phyloP scores from a whole-genome alignment of 1,140 invertebrate genomes.

The Drosophila mauritiana region DNA sequence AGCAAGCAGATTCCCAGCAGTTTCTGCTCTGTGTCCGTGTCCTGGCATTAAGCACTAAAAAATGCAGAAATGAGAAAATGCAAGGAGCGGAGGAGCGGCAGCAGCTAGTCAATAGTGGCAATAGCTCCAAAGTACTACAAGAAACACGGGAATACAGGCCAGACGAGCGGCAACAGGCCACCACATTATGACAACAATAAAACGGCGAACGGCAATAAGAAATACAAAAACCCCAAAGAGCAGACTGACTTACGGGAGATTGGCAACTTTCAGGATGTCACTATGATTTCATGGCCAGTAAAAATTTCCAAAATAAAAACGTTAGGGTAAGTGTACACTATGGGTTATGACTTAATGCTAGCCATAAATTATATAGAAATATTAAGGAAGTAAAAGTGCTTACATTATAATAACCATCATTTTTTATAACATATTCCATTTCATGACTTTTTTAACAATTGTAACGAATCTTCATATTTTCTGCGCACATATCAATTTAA shows the following conservation, averaged over 20 bases:
- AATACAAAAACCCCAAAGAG: slow-evolving; percentile 21
- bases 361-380: too few relatives aligned
- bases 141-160: slow-evolving; percentile 11
- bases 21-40: slow-evolving; percentile 20
- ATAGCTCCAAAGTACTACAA: slow-evolving; percentile 54
- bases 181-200: slow-evolving; percentile 80
- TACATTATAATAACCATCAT: too few relatives aligned
- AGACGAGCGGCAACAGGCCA: slow-evolving; percentile 60
- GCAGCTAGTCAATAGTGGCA: slow-evolving; percentile 49
- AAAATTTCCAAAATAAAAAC: background rate
- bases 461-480: too few relatives aligned
- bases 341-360: too few relatives aligned
- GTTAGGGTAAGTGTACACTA: too few relatives aligned
- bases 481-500: too few relatives aligned
- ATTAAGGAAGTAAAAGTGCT: too few relatives aligned
- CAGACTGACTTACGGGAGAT: slow-evolving; percentile 6
- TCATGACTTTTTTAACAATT: too few relatives aligned
- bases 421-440: too few relatives aligned
- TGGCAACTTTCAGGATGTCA: background rate
- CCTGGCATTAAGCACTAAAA: slow-evolving; percentile 66
- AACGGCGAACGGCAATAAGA: slow-evolving; percentile 52
- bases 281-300: background rate
- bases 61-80: slow-evolving; percentile 46
- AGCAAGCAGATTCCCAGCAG: slow-evolving; percentile 8
- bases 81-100: background rate